phyloP scores from a whole-genome alignment of 2,113 vertebrate genomes.

The Oreamnos americanus region DNA sequence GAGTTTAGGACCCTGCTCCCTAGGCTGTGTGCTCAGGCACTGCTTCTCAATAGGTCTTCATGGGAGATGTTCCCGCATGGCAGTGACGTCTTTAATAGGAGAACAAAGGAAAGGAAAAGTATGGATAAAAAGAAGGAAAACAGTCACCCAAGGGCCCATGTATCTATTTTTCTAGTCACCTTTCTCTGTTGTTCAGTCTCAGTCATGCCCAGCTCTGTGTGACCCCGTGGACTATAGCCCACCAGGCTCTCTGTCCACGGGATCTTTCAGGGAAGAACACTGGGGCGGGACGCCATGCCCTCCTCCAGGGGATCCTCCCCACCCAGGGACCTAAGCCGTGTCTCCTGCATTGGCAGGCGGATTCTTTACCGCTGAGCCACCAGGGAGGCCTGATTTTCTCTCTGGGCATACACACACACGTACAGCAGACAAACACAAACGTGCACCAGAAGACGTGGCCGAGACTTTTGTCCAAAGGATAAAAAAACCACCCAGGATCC shows the following conservation, averaged over 20 bases:
- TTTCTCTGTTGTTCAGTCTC: background rate
- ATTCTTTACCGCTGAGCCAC: background rate
- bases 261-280: background rate
- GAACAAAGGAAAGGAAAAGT: background rate
- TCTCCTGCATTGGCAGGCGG: background rate
- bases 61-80: background rate
- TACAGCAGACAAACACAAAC: accelerated
- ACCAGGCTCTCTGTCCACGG: background rate
- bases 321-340: background rate
- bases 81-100: background rate
- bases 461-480: background rate
- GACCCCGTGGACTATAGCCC: background rate
- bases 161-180: background rate
- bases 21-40: background rate
- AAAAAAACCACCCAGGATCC: background rate
- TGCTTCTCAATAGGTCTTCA: background rate
- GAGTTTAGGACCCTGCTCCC: background rate
- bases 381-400: background rate
- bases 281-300: background rate
- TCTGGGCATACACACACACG: accelerated
- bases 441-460: background rate
- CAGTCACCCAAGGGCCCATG: background rate
- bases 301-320: background rate
- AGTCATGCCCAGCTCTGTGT: background rate
- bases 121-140: background rate